Conservation (phyloP, 2,113 vertebrate genomes). For the Terrapene triunguis region DNA sequence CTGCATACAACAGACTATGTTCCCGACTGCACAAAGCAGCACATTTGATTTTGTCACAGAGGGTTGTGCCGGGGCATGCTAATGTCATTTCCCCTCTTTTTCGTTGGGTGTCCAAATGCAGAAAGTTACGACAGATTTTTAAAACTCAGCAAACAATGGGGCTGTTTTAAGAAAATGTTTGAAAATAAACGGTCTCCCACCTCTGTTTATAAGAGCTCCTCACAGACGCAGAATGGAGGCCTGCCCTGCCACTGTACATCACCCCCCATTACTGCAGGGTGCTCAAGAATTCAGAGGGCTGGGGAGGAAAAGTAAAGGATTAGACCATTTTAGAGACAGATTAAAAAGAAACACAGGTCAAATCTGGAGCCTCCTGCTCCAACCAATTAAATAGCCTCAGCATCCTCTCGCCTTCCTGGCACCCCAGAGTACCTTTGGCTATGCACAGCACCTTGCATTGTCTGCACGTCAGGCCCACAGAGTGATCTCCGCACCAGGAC, state of each 20-base stretch:
- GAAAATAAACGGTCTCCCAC: slow-evolving; percentile 46
- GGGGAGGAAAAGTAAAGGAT: slow-evolving; percentile 37
- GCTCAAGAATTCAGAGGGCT: slow-evolving; percentile 45
- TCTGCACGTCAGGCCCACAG: neutral
- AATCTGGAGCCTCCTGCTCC: neutral
- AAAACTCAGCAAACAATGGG: too few relatives aligned
- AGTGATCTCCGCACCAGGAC: too few relatives aligned
- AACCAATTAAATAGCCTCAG: fast-evolving
- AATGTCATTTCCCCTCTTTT: neutral
- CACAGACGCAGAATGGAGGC: slow-evolving; percentile 25
- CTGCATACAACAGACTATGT: too few relatives aligned
- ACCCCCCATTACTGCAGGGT: slow-evolving; percentile 48
- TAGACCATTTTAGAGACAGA: neutral
- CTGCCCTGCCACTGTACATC: slow-evolving; percentile 46
- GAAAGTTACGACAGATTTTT: too few relatives aligned
- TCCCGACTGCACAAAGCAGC: neutral
- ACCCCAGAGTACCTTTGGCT: fast-evolving
- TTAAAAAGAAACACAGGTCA: neutral
- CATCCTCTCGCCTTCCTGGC: neutral
- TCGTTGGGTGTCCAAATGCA: too few relatives aligned
- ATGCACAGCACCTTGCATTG: neutral
- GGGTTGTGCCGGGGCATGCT: neutral
- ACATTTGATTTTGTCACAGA: neutral
- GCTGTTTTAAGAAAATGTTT: neutral
- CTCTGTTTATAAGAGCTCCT: slow-evolving; percentile 32